These are phyloP conservation scores for Metopia argyrocephala DNA, from an alignment of 2,888 invertebrate species.

Conservation along the genomic window DNA sequence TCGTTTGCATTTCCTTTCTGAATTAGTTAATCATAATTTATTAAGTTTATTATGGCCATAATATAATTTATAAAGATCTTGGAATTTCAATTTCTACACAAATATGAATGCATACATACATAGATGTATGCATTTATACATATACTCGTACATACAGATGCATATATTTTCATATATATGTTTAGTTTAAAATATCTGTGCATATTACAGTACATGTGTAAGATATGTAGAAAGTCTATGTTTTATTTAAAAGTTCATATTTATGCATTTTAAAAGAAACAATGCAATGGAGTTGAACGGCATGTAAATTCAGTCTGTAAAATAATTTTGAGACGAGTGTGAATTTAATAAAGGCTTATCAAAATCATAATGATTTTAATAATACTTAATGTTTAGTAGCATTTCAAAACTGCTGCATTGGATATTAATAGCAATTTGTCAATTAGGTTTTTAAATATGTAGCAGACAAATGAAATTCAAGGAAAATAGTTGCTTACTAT, in stretches of 20 bases:
- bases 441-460: too few species aligned
- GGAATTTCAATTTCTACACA: background rate
- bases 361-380: conserved; percentile 46
- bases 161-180: background rate
- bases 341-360: conserved; percentile 44
- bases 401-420: conserved; percentile 34
- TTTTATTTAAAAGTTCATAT: too few species aligned
- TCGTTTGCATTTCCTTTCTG: conserved; percentile 35
- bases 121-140: background rate
- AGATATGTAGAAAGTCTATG: background rate
- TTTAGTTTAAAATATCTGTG: background rate
- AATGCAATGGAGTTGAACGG: conserved; percentile 1
- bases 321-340: conserved; percentile 40
- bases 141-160: conserved; percentile 3
- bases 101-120: background rate
- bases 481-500: too few species aligned
- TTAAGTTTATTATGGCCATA: conserved; percentile 51
- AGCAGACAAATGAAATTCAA: too few species aligned
- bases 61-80: background rate
- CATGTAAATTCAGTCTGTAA: conserved; percentile 8
- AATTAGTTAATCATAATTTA: conserved; percentile 62
- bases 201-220: background rate
- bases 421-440: conserved; percentile 40
- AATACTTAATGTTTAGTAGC: conserved; percentile 43
- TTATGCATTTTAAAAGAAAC: background rate